A percentile compares a stretch with the other conserved stretches of the same genome.
Conservation (phyloP, 2,888 invertebrate species). For the Cryptosula pallasiana region DNA sequence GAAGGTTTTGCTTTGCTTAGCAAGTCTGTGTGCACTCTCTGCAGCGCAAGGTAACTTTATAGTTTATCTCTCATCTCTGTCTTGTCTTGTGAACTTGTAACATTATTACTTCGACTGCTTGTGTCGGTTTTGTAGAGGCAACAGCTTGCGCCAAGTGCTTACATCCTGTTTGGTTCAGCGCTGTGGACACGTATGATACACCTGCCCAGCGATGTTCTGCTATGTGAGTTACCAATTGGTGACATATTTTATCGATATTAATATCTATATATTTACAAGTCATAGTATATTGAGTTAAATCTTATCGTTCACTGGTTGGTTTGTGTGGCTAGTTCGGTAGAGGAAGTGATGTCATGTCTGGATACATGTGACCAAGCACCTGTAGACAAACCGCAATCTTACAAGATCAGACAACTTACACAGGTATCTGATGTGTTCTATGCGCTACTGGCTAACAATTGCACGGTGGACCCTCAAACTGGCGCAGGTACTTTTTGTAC, state of each 20-base stretch:
- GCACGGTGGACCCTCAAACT: neutral
- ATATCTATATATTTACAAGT: no score
- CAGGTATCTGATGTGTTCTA: constrained; percentile 21
- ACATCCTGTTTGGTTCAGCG: neutral
- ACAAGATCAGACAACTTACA: constrained; percentile 13
- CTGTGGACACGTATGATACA: neutral
- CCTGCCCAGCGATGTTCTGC: neutral
- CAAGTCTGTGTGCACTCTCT: neutral
- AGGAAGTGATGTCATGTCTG: neutral
- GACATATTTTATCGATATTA: no score
- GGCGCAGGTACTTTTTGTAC: no score
- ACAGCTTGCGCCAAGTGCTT: neutral
- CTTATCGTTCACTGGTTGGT: no score
- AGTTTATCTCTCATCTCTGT: no score
- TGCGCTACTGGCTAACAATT: constrained; percentile 1
- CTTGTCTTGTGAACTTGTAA: no score
- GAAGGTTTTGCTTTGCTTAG: neutral
- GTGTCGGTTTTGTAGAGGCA: no score
- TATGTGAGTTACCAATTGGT: neutral
- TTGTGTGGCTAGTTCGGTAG: neutral
- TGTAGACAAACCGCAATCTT: neutral
- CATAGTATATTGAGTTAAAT: no score
- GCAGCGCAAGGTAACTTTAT: neutral
- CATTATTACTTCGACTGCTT: no score
- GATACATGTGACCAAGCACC: constrained; percentile 2